Percentiles rank a stretch among this genome's conserved stretches.
These are phyloP conservation scores for Oncorhynchus nerka DNA, from an alignment of 2,113 vertebrate genomes.

Conservation along the genomic window DNA sequence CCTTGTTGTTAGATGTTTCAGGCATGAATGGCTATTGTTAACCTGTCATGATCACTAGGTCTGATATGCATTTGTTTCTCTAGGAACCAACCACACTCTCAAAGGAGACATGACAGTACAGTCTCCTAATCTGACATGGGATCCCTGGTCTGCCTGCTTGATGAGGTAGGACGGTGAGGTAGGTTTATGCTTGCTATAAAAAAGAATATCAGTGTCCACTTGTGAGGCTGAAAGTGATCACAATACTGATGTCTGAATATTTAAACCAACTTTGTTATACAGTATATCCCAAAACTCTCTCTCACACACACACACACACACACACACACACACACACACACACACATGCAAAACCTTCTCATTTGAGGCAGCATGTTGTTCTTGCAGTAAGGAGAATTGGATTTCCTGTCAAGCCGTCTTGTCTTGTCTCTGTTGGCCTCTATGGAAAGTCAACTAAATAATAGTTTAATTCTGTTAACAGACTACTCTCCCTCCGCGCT, in stretches of 20 bases:
- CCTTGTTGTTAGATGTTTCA: too few relatives aligned
- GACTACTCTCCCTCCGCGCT: slow-evolving; percentile 19
- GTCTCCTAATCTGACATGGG: not conserved
- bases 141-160: not conserved
- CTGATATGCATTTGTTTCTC: not conserved
- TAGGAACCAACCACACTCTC: too few relatives aligned
- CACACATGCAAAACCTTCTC: not conserved
- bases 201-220: too few relatives aligned
- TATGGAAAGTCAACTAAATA: slow-evolving; percentile 39
- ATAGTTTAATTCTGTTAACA: slow-evolving; percentile 63
- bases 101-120: not conserved
- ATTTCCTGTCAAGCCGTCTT: slow-evolving; percentile 21
- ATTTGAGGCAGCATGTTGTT: not conserved
- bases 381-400: not conserved
- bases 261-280: too few relatives aligned
- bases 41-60: not conserved
- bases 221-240: too few relatives aligned
- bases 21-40: not conserved
- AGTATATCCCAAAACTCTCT: too few relatives aligned
- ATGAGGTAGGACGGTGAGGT: too few relatives aligned
- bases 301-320: not conserved
- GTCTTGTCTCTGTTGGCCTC: slow-evolving; percentile 11
- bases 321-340: not conserved
- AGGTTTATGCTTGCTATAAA: too few relatives aligned
- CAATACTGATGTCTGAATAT: too few relatives aligned